phyloP scores from a whole-genome alignment of 2,797 vertebrate genomes.

The Picus viridis region DNA sequence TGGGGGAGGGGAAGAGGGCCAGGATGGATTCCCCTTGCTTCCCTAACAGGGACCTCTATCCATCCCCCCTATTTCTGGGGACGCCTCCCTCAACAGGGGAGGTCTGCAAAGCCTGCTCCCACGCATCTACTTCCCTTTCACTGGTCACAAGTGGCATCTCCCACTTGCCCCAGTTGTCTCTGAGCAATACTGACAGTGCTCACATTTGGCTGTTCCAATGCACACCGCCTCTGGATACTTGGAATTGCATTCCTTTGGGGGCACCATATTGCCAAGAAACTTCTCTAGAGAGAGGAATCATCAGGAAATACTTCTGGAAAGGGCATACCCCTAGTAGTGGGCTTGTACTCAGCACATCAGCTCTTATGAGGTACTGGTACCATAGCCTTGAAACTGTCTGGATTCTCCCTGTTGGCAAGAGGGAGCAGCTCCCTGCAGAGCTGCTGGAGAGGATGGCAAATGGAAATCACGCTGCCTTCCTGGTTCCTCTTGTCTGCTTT shows the following conservation, averaged over 20 bases:
- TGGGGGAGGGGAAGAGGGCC: too few relatives aligned
- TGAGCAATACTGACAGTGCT: background rate
- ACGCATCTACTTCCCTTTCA: too few relatives aligned
- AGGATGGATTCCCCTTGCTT: too few relatives aligned
- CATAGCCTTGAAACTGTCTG: rapidly evolving
- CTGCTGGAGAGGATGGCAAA: background rate
- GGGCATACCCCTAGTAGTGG: background rate
- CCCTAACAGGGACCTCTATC: too few relatives aligned
- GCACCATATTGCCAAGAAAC: background rate
- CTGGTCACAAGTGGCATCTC: background rate
- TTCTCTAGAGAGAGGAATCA: background rate
- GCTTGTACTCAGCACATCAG: background rate
- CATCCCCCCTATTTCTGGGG: too few relatives aligned
- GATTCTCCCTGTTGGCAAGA: background rate
- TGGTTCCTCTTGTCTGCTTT: background rate
- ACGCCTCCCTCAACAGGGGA: too few relatives aligned
- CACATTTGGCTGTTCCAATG: rapidly evolving
- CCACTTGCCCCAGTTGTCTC: background rate
- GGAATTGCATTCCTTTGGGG: rapidly evolving
- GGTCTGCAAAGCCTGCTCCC: too few relatives aligned
- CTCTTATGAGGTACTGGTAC: background rate
- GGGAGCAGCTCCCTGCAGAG: background rate
- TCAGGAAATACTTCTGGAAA: background rate
- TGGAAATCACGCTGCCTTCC: background rate
- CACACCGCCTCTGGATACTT: background rate